phyloP scores from a whole-genome alignment of 2,113 vertebrate genomes.

The Penelope pileata region DNA sequence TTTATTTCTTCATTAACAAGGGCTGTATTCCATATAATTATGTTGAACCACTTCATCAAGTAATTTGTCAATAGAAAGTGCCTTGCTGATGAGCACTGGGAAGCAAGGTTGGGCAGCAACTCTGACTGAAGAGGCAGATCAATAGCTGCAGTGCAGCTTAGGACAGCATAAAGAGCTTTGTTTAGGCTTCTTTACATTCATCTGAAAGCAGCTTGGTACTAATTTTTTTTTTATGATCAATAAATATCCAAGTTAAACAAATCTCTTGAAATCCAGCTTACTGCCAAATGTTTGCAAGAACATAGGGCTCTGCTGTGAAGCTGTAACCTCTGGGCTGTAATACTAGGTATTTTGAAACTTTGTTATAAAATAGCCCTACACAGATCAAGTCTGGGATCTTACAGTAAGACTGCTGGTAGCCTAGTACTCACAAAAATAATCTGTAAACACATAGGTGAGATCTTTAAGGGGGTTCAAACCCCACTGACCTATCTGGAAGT shows the following conservation, averaged over 20 bases:
- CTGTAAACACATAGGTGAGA: not conserved
- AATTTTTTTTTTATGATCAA: not conserved
- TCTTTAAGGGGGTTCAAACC: not conserved
- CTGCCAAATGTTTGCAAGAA: not conserved
- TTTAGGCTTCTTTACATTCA: conserved; percentile 54
- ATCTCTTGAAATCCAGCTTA: conserved; percentile 60
- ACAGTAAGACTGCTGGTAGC: too few species aligned
- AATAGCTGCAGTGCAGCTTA: conserved; percentile 33
- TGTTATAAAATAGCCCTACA: not conserved
- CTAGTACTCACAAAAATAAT: not conserved
- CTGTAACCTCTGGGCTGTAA: not conserved
- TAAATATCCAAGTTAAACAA: conserved; percentile 42
- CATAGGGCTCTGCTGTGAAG: not conserved
- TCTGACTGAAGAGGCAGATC: conserved; percentile 5
- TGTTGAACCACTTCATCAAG: not conserved
- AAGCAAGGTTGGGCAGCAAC: not conserved
- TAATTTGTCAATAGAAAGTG: not conserved
- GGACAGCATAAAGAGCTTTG: conserved; percentile 18
- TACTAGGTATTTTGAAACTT: not conserved
- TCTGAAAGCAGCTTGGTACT: conserved; percentile 43
- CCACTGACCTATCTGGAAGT: not conserved
- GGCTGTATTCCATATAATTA: conserved; percentile 1
- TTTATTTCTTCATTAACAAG: not conserved
- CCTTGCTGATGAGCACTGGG: not conserved
- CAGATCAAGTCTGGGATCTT: not conserved